Evolutionary conservation across 2,888 invertebrate species (phyloP).

Genomic region (Tipula vernalis): DNA sequence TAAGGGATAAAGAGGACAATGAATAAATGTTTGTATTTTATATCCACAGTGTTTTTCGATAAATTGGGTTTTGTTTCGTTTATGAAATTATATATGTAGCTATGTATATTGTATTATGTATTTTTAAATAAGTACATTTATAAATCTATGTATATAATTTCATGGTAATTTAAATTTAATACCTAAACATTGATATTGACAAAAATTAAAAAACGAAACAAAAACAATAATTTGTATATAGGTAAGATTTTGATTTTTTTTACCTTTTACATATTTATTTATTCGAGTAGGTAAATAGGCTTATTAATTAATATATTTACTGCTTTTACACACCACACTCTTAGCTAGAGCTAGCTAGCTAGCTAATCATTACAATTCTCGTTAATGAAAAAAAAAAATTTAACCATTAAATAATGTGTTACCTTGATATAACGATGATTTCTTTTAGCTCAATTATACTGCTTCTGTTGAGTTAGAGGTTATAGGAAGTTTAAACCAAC

Average conservation of each 20-base stretch:
- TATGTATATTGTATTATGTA: too few species aligned
- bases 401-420: background rate
- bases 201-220: background rate
- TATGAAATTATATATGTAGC: background rate
- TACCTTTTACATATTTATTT: background rate
- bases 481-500: background rate
- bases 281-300: background rate
- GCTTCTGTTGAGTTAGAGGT: background rate
- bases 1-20: conserved; percentile 10
- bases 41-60: background rate
- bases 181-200: background rate
- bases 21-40: background rate
- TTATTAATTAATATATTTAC: background rate
- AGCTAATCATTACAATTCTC: background rate
- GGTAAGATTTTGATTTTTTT: background rate
- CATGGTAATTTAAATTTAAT: conserved; percentile 4
- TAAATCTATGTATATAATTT: background rate
- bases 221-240: background rate
- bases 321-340: background rate
- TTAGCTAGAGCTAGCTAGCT: too few species aligned
- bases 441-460: background rate
- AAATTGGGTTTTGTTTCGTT: background rate
- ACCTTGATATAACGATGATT: background rate
- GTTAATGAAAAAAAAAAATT: background rate
- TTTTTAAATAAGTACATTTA: background rate